Base-by-base conservation (phyloP, 2,113 vertebrate genomes). In the Shinisaurus crocodilurus region DNA sequence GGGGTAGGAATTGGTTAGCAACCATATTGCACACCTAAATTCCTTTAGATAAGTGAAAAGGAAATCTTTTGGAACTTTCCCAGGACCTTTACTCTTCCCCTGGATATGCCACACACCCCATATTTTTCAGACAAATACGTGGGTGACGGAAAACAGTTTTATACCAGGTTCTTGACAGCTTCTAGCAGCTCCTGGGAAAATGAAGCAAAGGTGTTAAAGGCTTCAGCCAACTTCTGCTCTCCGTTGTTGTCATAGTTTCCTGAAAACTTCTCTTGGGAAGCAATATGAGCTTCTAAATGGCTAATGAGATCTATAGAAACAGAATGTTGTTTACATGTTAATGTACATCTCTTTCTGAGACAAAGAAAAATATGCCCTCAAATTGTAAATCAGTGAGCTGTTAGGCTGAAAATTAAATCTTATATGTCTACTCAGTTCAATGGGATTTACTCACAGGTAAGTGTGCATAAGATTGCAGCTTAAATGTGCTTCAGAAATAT, bases 131-230 rank as follows among this genome's bases (percentile, higher is more conserved):
- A 40, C 27, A 87, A 60, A 87, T 63, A 18, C 15, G 5, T 80
- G 40, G 32, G n/a, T 70, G 15, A 43, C 16, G 20, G 60, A 23
- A 23, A 81, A 75, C 32, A 45, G 7, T 74, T 70, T 70, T 94
- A 90, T 96, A 97, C 97, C 96, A 97, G 79, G 82, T 95, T 97
- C 92, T 96, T 97, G 92, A 97, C 91, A n/a, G 96, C 95, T 0
- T 91, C 93, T 93, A 97, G 93, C 90, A 97, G 94, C 90, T 97
- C 97, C 95, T 72, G 91, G 84, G 96, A 97, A 92, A 96, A 96
- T 48, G 96, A 94, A 20, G 97, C 96, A 77, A 97, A 97, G 86
- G 96, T 95, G 77, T 92, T 95, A 87, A 97, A 97, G 79, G 96
- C 95, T 1, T 93, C 93, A 43, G 96, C 96, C 90, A 97, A 87